Base-by-base conservation (phyloP, 2,797 vertebrate species). In the Pantherophis vulpinus region DNA sequence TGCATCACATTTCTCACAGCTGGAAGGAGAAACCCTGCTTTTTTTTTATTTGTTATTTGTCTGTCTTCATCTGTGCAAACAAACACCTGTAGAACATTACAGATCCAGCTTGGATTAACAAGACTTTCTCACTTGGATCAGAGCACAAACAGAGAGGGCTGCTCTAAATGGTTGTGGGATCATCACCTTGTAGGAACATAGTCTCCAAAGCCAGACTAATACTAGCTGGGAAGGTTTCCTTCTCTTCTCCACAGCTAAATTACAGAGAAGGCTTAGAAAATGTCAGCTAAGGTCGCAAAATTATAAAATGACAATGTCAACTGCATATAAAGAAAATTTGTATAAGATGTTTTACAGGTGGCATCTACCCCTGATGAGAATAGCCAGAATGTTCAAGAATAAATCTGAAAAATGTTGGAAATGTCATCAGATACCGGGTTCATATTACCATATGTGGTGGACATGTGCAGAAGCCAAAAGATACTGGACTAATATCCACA, bases 21-120 rank as follows among this genome's bases (percentile, higher is more conserved):
- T 92, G 5, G 92, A 96, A 56, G 90, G 93, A 90, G 91, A 94
- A 92, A 90, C 47, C 97, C 97, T 97, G 96, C 97, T 97, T 97
- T 51, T 47, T 47, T 51, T 47, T 97, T 97, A 97, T 96, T 98
- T 97, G 98, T 97, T 97, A 96, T 51, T 51, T 51, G 47, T 96
- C 96, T 96, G 94, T 95, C 92, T 94, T 96, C 96, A 92, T 97
- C 96, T 96, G 95, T 4, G 89, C 96, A 91, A 95, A 89, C 95
- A 47, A 96, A 96, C 97, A 98, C 97, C 97, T 98, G 96, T 95
- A 56, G 96, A 91, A 91, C 94, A 97, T 98, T 97, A 97, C 2
- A 0, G 92, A 93, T 59, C 89, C 29, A 27, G 86, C 32, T 90
- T 0, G 37, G 66, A 94, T 93, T 94, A 59, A 9, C 88, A 0